These are phyloP conservation scores for Gopherus evgoodei DNA, from an alignment of 2,113 vertebrate species.

Conservation along the genomic window DNA sequence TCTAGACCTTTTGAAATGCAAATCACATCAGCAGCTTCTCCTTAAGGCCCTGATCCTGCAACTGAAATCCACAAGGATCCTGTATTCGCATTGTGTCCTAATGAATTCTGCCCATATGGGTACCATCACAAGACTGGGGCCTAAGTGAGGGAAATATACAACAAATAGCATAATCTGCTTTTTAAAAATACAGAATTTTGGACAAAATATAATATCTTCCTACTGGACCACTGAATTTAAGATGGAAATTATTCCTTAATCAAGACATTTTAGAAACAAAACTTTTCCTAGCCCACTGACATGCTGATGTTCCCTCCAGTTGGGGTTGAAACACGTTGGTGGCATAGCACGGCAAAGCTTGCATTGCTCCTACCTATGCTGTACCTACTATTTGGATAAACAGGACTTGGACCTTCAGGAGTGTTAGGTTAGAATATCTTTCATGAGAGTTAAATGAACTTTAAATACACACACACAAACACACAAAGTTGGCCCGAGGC, in stretches of 20 bases:
- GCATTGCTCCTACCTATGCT: neutral
- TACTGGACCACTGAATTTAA: neutral
- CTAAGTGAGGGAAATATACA: neutral
- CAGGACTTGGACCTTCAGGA: neutral
- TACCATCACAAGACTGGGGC: neutral
- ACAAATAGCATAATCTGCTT: neutral
- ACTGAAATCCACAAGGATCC: neutral
- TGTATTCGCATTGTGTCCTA: neutral
- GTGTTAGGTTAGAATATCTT: neutral
- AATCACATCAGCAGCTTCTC: neutral
- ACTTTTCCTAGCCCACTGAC: neutral
- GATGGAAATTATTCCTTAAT: neutral
- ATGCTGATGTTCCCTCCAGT: neutral
- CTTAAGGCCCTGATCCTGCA: neutral
- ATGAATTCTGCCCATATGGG: neutral
- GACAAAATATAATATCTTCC: neutral
- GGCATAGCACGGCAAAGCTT: neutral
- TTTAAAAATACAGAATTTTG: neutral
- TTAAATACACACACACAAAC: neutral
- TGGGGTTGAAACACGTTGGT: neutral
- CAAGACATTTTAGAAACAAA: neutral
- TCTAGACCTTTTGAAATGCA: neutral
- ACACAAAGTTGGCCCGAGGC: neutral
- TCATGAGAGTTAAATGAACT: neutral
- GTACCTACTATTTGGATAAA: neutral